Evolutionary conservation across 2,113 vertebrate species (phyloP), one percentile per base, ranked within the genome.

Genomic region (Cyphomyrus discorhynchus): DNA sequence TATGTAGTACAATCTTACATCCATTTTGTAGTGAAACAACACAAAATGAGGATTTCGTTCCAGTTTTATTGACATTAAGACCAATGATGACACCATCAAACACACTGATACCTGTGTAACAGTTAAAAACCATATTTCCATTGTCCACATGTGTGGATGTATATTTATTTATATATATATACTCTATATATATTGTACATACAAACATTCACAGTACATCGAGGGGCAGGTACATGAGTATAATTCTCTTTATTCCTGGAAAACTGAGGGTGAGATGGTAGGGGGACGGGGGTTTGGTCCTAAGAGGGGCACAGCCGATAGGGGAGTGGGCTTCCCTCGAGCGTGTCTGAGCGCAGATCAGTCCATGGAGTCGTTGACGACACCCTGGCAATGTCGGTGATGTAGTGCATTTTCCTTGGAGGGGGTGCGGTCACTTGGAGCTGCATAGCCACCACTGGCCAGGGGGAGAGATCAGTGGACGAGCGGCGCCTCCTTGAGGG

Each of bases 401-500:
- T 56, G 49, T 35, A 39, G 49, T 86, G 85, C 85, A 53, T 27
- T 17, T 17, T 49, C 85, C 85, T 77, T 0, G 47, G 85, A 56
- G 49, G n/a, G 50, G 50, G 85, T 52, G 85, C 0, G n/a, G 85
- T 52, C 85, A 86, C 11, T 9, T 35, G 27, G 49, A 35, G 27
- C n/a, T 9, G 85, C n/a, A 35, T 6, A 27, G 50, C 50, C 49
- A 52, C 47, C 8, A 91, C 92, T 90, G 85, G 62, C 52, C 88
- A 89, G 80, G 93, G 93, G 91, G 1, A 77, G 49, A 89, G 89
- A 93, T 97, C 97, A 99, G 94, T 97, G 98, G 93, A 98, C 97
- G 80, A 99, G 95, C 0, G 98, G 98, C 90, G 97, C 94, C 95
- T 99, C 98, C 97, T 99, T 99, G 91, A 99, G 97, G 31, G 98